phyloP scores from a whole-genome alignment of 2,888 invertebrate species.

The Lymantria dispar region DNA sequence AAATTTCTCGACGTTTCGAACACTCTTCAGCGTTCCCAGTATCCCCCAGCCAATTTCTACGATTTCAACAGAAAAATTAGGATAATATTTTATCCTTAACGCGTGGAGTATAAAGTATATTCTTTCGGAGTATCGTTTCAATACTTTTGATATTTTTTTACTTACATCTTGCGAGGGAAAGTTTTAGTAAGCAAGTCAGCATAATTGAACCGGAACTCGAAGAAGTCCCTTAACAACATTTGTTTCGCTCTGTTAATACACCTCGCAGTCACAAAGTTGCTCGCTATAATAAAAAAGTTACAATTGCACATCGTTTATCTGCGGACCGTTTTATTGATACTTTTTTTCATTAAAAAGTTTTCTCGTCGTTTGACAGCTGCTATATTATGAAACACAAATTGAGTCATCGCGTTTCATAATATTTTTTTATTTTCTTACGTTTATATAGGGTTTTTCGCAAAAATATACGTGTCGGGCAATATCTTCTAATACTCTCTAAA shows the following conservation, averaged over 20 bases:
- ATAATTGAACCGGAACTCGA: background rate
- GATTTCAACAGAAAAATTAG: too few relatives aligned
- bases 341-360: background rate
- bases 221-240: background rate
- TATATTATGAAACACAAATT: background rate
- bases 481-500: too few relatives aligned
- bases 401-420: background rate
- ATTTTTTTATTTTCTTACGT: too few relatives aligned
- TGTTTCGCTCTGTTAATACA: background rate
- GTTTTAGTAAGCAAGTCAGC: background rate
- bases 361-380: background rate
- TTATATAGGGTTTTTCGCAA: too few relatives aligned
- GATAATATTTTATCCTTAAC: too few relatives aligned
- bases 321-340: background rate
- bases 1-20: too few relatives aligned
- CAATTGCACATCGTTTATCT: background rate
- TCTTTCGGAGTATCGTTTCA: too few relatives aligned
- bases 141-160: background rate
- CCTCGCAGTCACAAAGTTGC: background rate
- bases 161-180: background rate
- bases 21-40: too few relatives aligned
- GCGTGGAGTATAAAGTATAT: too few relatives aligned
- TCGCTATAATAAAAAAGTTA: background rate
- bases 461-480: too few relatives aligned
- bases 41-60: too few relatives aligned